These are phyloP conservation scores for Cnemophilus loriae DNA, from an alignment of 2,113 vertebrate species.

Conservation along the genomic window DNA sequence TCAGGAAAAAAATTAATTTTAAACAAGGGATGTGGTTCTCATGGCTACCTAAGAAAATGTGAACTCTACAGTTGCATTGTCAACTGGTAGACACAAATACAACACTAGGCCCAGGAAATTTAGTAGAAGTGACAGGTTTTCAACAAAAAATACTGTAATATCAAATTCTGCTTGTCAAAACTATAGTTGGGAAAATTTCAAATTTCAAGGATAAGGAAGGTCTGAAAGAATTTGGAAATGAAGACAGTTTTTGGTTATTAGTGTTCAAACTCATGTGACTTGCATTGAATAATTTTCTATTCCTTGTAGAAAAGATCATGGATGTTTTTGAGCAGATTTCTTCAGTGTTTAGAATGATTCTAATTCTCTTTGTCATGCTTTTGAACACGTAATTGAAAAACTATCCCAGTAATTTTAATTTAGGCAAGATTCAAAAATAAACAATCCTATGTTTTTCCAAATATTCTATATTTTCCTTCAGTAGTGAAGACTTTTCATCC, in stretches of 20 bases:
- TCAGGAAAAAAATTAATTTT: conserved; percentile 27
- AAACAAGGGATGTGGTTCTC: not conserved
- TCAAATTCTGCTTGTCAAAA: not conserved
- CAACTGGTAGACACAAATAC: not conserved
- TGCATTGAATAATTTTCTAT: not conserved
- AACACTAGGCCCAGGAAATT: not conserved
- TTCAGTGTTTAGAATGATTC: not conserved
- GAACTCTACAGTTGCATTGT: not conserved
- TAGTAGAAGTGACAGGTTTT: not conserved
- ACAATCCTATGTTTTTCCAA: not conserved
- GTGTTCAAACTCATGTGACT: not conserved
- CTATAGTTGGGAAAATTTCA: not conserved
- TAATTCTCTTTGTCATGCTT: not conserved
- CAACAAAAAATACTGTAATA: not conserved
- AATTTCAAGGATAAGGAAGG: not conserved
- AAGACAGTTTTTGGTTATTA: not conserved
- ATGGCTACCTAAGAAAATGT: conserved; percentile 1
- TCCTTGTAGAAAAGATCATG: not conserved
- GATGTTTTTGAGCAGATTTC: not conserved
- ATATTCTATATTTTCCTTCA: not conserved
- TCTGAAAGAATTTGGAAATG: not conserved
- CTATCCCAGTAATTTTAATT: not conserved
- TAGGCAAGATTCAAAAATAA: not conserved
- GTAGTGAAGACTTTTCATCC: not conserved
- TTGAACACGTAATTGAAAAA: not conserved